These are phyloP conservation scores for Mesorhabditis spiculigera DNA, from an alignment of 2,888 invertebrate species.

Conservation along the genomic window DNA sequence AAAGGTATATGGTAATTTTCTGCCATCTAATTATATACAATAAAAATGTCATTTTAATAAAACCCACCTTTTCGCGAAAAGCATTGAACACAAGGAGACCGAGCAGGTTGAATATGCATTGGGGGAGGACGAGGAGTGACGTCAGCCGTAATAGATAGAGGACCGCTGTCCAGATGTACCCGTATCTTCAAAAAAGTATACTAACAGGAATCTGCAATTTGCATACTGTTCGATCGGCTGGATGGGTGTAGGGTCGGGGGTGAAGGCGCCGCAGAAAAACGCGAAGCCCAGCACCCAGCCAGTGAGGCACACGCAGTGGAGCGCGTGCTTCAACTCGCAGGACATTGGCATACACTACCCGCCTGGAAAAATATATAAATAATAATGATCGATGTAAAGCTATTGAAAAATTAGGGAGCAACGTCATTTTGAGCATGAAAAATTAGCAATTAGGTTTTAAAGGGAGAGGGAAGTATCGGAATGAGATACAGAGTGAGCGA, in stretches of 20 bases:
- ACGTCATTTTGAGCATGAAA: too few relatives aligned
- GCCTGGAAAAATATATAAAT: constrained; percentile 17
- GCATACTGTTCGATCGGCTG: constrained; percentile 36
- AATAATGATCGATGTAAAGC: too few relatives aligned
- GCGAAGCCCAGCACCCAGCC: constrained; percentile 52
- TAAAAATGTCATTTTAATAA: neutral
- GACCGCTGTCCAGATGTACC: constrained; percentile 43
- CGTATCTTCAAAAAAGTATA: constrained; percentile 46
- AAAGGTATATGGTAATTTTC: neutral
- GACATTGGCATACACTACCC: constrained; percentile 35
- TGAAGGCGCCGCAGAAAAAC: constrained; percentile 49
- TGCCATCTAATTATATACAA: neutral
- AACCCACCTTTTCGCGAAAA: constrained; percentile 68
- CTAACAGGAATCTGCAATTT: neutral
- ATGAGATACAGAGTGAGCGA: too few relatives aligned
- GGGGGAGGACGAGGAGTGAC: constrained; percentile 58
- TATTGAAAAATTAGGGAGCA: too few relatives aligned
- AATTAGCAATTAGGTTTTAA: too few relatives aligned
- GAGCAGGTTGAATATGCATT: constrained; percentile 56
- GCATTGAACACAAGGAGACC: constrained; percentile 80
- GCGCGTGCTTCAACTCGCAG: constrained; percentile 51
- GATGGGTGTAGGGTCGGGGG: constrained; percentile 17
- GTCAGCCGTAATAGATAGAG: constrained; percentile 53
- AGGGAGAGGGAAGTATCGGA: too few relatives aligned
- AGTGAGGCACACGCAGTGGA: constrained; percentile 48